Evolutionary conservation across 1,140 invertebrate genomes (phyloP).

Genomic region (Cotesia typhae): DNA sequence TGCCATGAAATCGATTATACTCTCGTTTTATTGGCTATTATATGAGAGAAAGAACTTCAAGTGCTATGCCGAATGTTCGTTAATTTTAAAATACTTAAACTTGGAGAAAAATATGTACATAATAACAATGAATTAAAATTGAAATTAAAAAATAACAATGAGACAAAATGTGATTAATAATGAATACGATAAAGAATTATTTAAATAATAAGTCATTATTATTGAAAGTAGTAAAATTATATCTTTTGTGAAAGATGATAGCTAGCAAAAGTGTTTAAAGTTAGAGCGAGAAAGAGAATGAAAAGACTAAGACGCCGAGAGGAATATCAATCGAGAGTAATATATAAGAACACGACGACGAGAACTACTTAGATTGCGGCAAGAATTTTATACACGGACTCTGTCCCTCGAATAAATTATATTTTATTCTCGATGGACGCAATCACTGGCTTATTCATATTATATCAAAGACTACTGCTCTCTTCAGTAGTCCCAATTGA

Average conservation of each 20-base stretch:
- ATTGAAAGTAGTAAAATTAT: background rate
- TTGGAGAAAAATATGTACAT: too few species aligned
- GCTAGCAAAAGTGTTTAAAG: background rate
- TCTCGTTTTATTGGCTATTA: constrained; percentile 29
- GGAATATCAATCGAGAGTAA: constrained; percentile 56
- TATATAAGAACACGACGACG: constrained; percentile 38
- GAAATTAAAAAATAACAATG: too few species aligned
- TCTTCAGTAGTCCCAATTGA: constrained; percentile 15
- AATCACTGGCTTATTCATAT: constrained; percentile 60
- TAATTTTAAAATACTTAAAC: background rate
- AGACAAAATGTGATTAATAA: too few species aligned
- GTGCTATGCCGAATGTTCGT: constrained; percentile 13
- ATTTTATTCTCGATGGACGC: constrained; percentile 53
- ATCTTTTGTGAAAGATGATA: constrained; percentile 16
- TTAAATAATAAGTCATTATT: constrained; percentile 58
- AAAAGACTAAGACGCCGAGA: constrained; percentile 22
- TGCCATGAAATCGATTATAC: constrained; percentile 30
- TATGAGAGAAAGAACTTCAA: constrained; percentile 8
- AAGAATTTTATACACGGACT: constrained; percentile 29
- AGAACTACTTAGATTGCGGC: constrained; percentile 27
- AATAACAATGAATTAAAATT: too few species aligned
- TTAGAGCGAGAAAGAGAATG: background rate
- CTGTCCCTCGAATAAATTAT: constrained; percentile 55
- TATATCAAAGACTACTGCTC: constrained; percentile 32
- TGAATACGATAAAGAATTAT: constrained; percentile 43